These are phyloP conservation scores for Apteryx owenii DNA, from an alignment of 2,113 vertebrate species.

Conservation along the genomic window DNA sequence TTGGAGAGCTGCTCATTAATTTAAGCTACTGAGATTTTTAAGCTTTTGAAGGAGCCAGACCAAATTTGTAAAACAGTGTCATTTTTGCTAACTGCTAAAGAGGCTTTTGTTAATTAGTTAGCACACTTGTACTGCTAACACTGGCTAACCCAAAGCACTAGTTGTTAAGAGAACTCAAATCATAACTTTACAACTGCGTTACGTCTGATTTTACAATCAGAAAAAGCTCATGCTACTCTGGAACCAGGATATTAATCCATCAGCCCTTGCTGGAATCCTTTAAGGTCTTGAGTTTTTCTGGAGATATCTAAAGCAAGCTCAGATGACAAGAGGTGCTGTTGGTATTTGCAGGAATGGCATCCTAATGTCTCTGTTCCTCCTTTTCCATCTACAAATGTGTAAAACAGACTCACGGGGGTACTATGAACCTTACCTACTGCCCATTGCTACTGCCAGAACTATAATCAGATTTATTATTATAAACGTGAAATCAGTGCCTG, in stretches of 20 bases:
- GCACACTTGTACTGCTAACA: background rate
- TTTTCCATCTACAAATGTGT: background rate
- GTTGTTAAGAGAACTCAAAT: background rate
- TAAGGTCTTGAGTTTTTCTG: background rate
- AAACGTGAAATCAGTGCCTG: background rate
- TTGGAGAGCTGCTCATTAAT: background rate
- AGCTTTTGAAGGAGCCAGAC: background rate
- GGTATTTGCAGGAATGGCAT: background rate
- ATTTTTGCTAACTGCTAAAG: background rate
- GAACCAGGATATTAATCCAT: background rate
- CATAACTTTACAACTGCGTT: background rate
- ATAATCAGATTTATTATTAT: background rate
- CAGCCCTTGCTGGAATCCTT: background rate
- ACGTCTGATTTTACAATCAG: background rate
- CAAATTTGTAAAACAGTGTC: background rate
- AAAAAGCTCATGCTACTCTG: background rate
- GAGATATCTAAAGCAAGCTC: background rate
- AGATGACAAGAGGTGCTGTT: fast-evolving
- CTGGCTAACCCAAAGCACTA: background rate
- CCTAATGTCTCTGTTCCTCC: background rate
- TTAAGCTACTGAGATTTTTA: background rate
- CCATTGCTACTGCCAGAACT: background rate
- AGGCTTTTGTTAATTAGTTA: background rate
- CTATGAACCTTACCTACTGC: background rate
- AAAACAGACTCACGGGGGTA: background rate